These are phyloP conservation scores for Chymomyza amoena DNA, from an alignment of 2,888 invertebrate species.

Conservation along the genomic window DNA sequence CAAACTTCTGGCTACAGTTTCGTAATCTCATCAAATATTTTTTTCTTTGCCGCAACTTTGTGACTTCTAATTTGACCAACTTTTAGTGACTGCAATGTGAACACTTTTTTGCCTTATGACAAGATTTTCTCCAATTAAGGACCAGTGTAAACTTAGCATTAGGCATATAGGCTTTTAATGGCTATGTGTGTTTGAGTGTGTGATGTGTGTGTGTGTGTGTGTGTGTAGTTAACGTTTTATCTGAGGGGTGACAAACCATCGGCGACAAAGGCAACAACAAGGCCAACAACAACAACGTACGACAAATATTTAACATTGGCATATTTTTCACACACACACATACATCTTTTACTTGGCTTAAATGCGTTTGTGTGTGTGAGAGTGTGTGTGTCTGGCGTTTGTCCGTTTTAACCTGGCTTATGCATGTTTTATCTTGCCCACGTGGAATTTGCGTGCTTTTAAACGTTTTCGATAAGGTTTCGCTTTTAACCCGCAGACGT, in stretches of 20 bases:
- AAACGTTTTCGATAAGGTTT: conserved; percentile 74
- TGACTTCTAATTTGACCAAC: too few species aligned
- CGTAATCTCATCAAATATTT: too few species aligned
- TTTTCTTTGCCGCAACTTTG: too few species aligned
- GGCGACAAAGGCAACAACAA: conserved; percentile 19
- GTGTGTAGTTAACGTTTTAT: conserved; percentile 69
- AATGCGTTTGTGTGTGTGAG: conserved; percentile 1
- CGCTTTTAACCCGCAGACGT: conserved; percentile 70
- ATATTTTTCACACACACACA: conserved; percentile 58
- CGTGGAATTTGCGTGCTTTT: conserved; percentile 74
- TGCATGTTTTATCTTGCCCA: conserved; percentile 73
- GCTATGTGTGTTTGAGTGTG: conserved; percentile 46
- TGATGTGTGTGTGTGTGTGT: conserved; percentile 41
- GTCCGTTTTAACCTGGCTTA: conserved; percentile 56
- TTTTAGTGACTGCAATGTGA: too few species aligned
- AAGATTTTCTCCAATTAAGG: conserved; percentile 12
- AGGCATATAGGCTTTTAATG: neutral
- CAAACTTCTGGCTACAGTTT: too few species aligned
- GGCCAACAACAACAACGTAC: conserved; percentile 44
- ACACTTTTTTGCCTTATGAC: too few species aligned
- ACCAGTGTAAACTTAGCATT: too few species aligned
- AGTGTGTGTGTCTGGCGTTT: conserved; percentile 30
- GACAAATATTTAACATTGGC: conserved; percentile 74
- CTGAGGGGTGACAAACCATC: conserved; percentile 62
- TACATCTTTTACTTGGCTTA: neutral